These are phyloP conservation scores for Drosophila suzukii DNA, from an alignment of 1,140 invertebrate genomes.

Conservation along the genomic window DNA sequence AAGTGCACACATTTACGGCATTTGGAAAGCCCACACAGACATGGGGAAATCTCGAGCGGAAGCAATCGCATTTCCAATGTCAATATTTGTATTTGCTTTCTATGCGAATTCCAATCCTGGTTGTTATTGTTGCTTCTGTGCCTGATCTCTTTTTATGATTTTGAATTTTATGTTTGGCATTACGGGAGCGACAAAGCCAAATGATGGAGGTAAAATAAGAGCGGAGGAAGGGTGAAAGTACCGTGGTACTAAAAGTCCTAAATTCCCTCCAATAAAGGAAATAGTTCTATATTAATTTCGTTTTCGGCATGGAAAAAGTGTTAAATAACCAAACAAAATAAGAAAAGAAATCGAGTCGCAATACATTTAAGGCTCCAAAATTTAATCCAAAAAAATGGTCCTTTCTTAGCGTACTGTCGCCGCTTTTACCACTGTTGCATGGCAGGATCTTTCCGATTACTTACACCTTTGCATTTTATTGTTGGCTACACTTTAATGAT, in stretches of 20 bases:
- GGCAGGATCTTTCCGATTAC: neutral
- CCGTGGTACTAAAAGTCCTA: neutral
- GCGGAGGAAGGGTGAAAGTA: neutral
- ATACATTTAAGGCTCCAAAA: no score
- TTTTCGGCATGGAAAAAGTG: no score
- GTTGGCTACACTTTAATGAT: slow-evolving; percentile 28
- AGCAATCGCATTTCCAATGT: slow-evolving; percentile 80
- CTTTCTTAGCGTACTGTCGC: fast-evolving
- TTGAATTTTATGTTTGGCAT: slow-evolving; percentile 61
- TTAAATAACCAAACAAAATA: no score
- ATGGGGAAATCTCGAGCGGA: slow-evolving; percentile 30
- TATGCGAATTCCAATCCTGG: slow-evolving; percentile 65
- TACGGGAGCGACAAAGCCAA: slow-evolving; percentile 29
- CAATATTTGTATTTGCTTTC: slow-evolving; percentile 83
- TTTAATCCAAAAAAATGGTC: neutral
- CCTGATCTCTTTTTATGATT: slow-evolving; percentile 65
- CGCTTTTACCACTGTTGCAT: slow-evolving; percentile 2
- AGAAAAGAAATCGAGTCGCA: no score
- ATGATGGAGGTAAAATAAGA: neutral
- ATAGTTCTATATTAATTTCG: no score
- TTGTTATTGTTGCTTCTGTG: slow-evolving; percentile 57
- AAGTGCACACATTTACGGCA: slow-evolving; percentile 42
- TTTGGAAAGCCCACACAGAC: slow-evolving; percentile 12
- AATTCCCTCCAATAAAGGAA: no score
- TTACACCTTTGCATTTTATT: slow-evolving; percentile 41